Base-by-base conservation (phyloP, 2,888 invertebrate genomes). In the Chrysolina haemoptera region DNA sequence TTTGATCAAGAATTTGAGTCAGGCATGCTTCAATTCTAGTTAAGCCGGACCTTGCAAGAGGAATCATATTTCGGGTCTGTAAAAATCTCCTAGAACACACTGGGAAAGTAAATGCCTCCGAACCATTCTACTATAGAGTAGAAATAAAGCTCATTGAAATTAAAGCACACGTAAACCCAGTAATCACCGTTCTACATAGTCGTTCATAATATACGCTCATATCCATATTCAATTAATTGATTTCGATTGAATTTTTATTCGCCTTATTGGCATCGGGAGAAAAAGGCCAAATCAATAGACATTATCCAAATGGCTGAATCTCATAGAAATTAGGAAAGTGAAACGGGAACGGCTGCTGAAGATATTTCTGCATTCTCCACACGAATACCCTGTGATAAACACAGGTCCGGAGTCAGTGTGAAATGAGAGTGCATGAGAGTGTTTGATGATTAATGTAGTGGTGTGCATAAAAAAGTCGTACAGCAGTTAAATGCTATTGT, bases 221-320 rank as follows among this genome's bases (percentile, higher is more conserved):
- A 35, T 27, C 59, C 59, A 53, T 55, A 18, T 67, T 50, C 67
- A n/a, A 16, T 12, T 53, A 48, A 67, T 50, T 67, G 14, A 53
- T 53, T 67, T 55, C 50, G 12, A 35, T 16, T 27, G 40, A 67
- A 67, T 67, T 67, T 67, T 68, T 40, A 53, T 55, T 48, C 68
- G 63, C 59, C 55, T 55, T 65, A 66, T 68, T 41, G 71, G 66
- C 12, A 62, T 65, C 53, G 63, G 35, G 55, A 73, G 77, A 78
- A 80, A 78, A 77, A 76, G 73, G 73, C 66, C 73, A 79, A 80
- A 83, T 82, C 81, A 77, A 83, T 81, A 80, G 75, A 71, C 78
- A 82, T 82, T 82, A 82, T 82, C 82, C 82, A 80, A 82, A 81
- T 77, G 82, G 79, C 81, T 83, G 81, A 70, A 67, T 79, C 80